Percentiles rank a stretch among this genome's conserved stretches.
These are phyloP conservation scores for Parazoanthus darwini DNA, from an alignment of 92 coral and sea anemone species.

Conservation along the genomic window DNA sequence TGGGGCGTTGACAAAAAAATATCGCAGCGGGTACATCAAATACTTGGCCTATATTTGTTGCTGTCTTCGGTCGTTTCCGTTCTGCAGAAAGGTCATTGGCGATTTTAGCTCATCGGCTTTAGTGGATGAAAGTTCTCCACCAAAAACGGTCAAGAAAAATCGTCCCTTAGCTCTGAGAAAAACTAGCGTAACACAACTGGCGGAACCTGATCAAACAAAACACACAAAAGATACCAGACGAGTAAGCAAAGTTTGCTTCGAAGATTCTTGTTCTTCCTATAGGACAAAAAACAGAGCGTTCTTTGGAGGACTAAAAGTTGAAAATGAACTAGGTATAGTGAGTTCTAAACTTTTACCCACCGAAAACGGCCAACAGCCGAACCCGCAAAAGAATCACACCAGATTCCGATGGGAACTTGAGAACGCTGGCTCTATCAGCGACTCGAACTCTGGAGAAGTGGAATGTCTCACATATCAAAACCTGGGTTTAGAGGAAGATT, in stretches of 20 bases:
- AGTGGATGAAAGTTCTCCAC: neutral
- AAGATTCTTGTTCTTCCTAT: neutral
- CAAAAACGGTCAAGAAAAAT: neutral
- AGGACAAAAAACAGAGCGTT: neutral
- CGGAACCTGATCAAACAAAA: neutral
- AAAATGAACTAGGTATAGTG: neutral
- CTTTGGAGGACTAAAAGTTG: neutral
- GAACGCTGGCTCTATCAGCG: neutral
- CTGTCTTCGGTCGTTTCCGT: slow-evolving; percentile 7
- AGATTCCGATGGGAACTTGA: neutral
- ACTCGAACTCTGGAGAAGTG: neutral
- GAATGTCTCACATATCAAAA: neutral
- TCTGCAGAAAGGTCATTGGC: slow-evolving; percentile 1
- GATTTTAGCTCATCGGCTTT: neutral
- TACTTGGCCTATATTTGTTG: neutral
- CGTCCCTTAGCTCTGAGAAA: neutral
- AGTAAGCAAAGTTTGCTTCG: slow-evolving; percentile 11
- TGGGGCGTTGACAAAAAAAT: slow-evolving; percentile 51
- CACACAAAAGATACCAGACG: neutral
- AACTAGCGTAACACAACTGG: neutral
- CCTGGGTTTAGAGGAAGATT: neutral
- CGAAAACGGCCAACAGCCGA: neutral
- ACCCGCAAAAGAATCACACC: neutral
- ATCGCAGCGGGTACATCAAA: slow-evolving; percentile 7
- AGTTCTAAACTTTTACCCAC: neutral